These are phyloP conservation scores for Pachyseris speciosa DNA, from an alignment of 64 coral and sea anemone species.

Conservation along the genomic window DNA sequence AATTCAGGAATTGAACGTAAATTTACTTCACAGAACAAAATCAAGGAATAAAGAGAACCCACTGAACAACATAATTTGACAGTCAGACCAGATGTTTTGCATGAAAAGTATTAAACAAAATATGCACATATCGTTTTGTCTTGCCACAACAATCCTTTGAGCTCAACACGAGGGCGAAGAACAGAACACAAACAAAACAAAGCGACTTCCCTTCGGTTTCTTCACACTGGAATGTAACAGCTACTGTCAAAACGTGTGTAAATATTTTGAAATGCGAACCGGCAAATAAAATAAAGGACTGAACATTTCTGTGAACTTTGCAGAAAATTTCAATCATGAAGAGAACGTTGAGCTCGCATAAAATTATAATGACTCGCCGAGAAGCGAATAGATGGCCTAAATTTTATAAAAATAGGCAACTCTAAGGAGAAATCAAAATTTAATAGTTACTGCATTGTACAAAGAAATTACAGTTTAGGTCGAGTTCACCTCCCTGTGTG, in stretches of 20 bases:
- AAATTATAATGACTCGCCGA: background rate
- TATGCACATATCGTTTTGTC: conserved; percentile 23
- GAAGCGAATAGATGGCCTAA: background rate
- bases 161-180: background rate
- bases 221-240: background rate
- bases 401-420: background rate
- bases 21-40: background rate
- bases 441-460: background rate
- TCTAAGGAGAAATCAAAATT: background rate
- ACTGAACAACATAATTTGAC: background rate
- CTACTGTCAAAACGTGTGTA: conserved; percentile 8
- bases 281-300: conserved; percentile 12
- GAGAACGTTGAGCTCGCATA: conserved; percentile 1
- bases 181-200: background rate
- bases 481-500: too few species aligned
- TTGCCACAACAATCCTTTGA: background rate
- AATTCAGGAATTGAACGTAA: background rate
- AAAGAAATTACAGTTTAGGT: too few species aligned
- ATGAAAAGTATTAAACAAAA: background rate
- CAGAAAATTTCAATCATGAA: background rate
- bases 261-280: conserved; percentile 43
- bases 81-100: background rate
- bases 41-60: too few species aligned
- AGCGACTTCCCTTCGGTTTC: background rate
- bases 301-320: conserved; percentile 8